phyloP scores from a whole-genome alignment of 2,888 invertebrate species.

The Polylopha cassiicola region DNA sequence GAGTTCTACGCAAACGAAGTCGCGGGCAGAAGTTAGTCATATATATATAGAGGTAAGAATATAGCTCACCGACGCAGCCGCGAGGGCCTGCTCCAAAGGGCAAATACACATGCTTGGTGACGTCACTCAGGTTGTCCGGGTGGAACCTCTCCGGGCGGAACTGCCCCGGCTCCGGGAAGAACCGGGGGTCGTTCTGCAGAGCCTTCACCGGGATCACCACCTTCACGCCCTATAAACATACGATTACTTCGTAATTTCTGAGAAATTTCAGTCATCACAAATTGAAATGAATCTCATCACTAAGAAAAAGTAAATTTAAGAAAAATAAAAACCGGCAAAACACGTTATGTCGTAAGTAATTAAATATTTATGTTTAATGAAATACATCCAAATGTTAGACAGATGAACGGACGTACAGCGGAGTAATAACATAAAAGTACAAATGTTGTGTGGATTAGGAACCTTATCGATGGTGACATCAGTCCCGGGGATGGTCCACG shows the following conservation, averaged over 20 bases:
- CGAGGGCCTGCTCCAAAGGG: constrained; percentile 21
- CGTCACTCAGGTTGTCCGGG: neutral
- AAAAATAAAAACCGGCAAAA: no score
- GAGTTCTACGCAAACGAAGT: neutral
- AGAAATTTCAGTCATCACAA: no score
- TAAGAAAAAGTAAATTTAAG: no score
- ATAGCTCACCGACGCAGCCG: neutral
- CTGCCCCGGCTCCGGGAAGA: constrained; percentile 27
- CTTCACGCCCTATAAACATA: no score
- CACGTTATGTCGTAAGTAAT: no score
- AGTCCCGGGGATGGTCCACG: constrained; percentile 15
- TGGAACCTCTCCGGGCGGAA: constrained; percentile 30
- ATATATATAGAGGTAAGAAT: neutral
- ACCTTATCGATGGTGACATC: constrained; percentile 12
- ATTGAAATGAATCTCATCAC: no score
- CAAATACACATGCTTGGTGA: constrained; percentile 11
- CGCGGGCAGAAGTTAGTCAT: neutral
- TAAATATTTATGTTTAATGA: no score
- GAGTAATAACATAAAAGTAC: no score
- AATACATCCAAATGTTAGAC: no score
- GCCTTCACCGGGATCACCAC: constrained; percentile 16
- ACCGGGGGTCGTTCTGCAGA: constrained; percentile 24
- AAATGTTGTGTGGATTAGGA: no score
- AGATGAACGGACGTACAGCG: no score
- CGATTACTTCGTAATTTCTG: no score